Percentiles rank a stretch among this genome's conserved stretches.
phyloP scores from a whole-genome alignment of 2,888 invertebrate genomes.

The Synanthedon tipuliformis region DNA sequence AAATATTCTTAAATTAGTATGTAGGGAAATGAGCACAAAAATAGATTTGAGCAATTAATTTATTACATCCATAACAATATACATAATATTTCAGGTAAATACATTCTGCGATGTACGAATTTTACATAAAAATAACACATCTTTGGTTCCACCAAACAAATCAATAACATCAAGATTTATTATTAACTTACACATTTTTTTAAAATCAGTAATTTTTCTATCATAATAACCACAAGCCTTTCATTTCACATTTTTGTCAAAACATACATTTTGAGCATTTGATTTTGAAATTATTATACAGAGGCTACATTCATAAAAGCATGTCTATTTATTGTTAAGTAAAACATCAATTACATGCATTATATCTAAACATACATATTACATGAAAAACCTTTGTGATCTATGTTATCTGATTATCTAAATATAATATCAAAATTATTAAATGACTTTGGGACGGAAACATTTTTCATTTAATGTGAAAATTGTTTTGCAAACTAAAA shows the following conservation, averaged over 20 bases:
- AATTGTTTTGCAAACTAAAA: too few relatives aligned
- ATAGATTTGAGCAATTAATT: conserved; percentile 55
- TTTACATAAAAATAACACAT: conserved; percentile 59
- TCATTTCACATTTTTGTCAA: conserved; percentile 36
- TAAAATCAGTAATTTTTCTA: conserved; percentile 14
- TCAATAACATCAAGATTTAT: conserved; percentile 46
- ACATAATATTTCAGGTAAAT: conserved; percentile 52
- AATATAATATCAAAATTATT: conserved; percentile 39
- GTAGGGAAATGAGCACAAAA: conserved; percentile 5
- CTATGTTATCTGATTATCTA: background rate
- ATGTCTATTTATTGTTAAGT: conserved; percentile 12
- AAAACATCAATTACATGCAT: too few relatives aligned
- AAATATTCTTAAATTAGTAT: background rate
- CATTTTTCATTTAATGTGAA: conserved; percentile 28
- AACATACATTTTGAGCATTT: conserved; percentile 41
- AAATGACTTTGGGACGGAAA: conserved; percentile 68
- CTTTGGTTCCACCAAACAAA: conserved; percentile 62
- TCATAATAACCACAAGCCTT: conserved; percentile 51
- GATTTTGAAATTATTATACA: conserved; percentile 2
- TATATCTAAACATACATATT: conserved; percentile 22
- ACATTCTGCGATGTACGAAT: conserved; percentile 45
- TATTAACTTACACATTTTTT: conserved; percentile 26
- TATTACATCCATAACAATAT: conserved; percentile 60
- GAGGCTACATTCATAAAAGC: conserved; percentile 13
- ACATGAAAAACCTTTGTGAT: conserved; percentile 11